phyloP scores from a whole-genome alignment of 2,797 vertebrate genomes.

The Ctenochaetus hawaiiensis region DNA sequence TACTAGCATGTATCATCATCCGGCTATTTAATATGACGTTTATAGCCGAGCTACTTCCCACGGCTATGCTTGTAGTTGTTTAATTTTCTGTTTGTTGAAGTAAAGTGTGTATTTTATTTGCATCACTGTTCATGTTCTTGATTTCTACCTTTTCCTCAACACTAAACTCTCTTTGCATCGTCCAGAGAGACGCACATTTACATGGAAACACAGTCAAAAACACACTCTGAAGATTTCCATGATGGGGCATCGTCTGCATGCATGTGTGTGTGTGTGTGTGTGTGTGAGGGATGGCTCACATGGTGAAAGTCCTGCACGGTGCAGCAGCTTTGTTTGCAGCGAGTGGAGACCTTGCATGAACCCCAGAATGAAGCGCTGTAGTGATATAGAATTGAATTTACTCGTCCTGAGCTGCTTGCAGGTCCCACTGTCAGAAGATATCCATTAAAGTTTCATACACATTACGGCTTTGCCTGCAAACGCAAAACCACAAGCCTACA shows the following conservation, averaged over 20 bases:
- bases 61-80: not conserved
- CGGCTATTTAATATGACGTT: no score
- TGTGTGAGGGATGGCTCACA: conserved; percentile 10
- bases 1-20: no score
- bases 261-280: conserved; percentile 10
- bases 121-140: not conserved
- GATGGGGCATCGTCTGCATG: conserved; percentile 68
- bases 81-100: not conserved
- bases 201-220: conserved; percentile 33
- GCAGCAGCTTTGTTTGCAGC: conserved; percentile 26
- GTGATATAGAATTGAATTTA: conserved; percentile 69
- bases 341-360: conserved; percentile 31
- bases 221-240: conserved; percentile 73
- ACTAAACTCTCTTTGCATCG: conserved; percentile 18
- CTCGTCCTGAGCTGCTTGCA: conserved; percentile 41
- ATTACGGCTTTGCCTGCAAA: conserved; percentile 35
- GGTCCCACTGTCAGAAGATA: conserved; percentile 49
- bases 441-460: conserved; percentile 73
- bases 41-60: no score
- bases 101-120: not conserved
- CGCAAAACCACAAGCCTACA: conserved; percentile 10
- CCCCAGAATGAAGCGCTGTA: conserved; percentile 57
- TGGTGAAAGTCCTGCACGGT: conserved; percentile 11
- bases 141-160: conserved; percentile 26
- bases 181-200: conserved; percentile 42